phyloP scores from a whole-genome alignment of 2,888 invertebrate genomes.

The Uloborus plumipes region DNA sequence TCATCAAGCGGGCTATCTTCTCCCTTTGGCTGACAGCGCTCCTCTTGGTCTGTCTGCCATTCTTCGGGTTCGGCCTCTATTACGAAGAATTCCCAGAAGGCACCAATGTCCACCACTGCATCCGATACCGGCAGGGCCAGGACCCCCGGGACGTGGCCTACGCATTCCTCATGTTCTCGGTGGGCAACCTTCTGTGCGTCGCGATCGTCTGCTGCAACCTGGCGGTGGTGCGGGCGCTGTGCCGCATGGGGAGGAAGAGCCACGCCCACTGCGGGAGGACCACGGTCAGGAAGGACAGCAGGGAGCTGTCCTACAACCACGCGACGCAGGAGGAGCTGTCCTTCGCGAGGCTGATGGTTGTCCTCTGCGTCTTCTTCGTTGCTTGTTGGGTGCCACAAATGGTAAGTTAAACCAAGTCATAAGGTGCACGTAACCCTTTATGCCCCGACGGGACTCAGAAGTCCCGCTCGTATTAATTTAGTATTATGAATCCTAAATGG shows the following conservation, averaged over 20 bases:
- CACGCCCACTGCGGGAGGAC: conserved; percentile 50
- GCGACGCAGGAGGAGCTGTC: conserved; percentile 86
- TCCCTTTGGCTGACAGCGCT: conserved; percentile 80
- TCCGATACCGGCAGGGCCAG: conserved; percentile 73
- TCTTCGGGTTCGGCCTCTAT: conserved; percentile 82
- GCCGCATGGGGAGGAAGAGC: conserved; percentile 73
- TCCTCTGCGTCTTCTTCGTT: conserved; percentile 85
- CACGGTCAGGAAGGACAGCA: conserved; percentile 50
- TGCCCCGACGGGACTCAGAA: no score
- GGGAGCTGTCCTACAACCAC: conserved; percentile 65
- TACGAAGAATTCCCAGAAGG: conserved; percentile 73
- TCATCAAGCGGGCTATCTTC: conserved; percentile 81
- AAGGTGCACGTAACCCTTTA: no score
- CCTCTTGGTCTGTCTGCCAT: conserved; percentile 82
- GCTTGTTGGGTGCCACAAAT: conserved; percentile 90
- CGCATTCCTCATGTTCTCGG: conserved; percentile 63
- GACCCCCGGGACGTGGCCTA: conserved; percentile 79
- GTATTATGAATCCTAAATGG: no score
- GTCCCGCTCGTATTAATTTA: no score
- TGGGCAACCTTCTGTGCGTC: conserved; percentile 80
- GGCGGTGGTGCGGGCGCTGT: conserved; percentile 83
- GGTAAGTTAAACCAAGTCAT: conserved; percentile 75
- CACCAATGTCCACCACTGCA: conserved; percentile 10
- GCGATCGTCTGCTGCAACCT: conserved; percentile 87
- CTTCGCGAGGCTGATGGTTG: conserved; percentile 87